Conservation (phyloP, 2,113 vertebrate genomes). For the Xenopus tropicalis region DNA sequence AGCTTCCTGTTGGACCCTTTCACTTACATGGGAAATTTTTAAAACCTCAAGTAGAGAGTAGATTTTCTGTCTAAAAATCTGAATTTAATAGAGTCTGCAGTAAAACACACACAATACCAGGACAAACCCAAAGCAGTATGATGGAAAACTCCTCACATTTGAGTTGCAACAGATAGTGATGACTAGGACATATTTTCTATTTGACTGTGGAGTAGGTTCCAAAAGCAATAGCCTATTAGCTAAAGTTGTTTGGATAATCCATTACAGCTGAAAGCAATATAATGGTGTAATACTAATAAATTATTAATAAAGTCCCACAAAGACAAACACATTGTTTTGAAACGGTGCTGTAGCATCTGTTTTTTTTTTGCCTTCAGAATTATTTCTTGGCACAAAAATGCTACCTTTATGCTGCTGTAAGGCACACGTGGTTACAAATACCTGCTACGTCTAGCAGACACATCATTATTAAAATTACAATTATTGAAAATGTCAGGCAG, state of each 20-base stretch:
- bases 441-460: slow-evolving; percentile 19
- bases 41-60: too few relatives aligned
- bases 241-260: not conserved
- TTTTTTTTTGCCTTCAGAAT: slow-evolving; percentile 13
- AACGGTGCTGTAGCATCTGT: slow-evolving; percentile 10
- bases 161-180: too few relatives aligned
- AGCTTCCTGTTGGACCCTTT: too few relatives aligned
- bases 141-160: too few relatives aligned
- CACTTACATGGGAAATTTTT: too few relatives aligned
- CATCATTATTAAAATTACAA: slow-evolving; percentile 30
- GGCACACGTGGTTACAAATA: slow-evolving; percentile 18
- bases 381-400: slow-evolving; percentile 12
- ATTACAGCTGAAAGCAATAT: not conserved
- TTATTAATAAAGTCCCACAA: slow-evolving; percentile 15
- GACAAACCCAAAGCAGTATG: too few relatives aligned
- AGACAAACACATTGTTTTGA: not conserved
- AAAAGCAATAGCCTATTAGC: not conserved
- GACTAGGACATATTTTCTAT: not conserved
- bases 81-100: too few relatives aligned
- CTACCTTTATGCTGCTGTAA: slow-evolving; percentile 7
- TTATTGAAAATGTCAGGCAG: slow-evolving; percentile 33
- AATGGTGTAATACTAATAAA: not conserved
- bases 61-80: too few relatives aligned
- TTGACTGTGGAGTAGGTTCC: not conserved
- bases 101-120: too few relatives aligned